Evolutionary conservation across 2,113 vertebrate genomes (phyloP), one percentile per base, ranked within the genome.

Genomic region (Hydrochoerus hydrochaeris): DNA sequence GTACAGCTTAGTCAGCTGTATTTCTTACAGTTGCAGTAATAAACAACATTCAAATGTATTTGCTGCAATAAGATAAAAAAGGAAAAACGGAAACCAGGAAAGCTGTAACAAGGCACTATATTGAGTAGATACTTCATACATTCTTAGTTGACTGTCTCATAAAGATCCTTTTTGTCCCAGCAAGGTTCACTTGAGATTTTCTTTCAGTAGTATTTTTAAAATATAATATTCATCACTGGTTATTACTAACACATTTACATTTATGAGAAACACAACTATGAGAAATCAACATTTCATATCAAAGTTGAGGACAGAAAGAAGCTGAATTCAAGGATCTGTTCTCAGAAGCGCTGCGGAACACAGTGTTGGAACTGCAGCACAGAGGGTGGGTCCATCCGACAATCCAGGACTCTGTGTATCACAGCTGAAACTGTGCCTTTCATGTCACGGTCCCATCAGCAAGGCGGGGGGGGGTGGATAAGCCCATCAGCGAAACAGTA

Each of bases 401-500:
- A 98, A 97, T 96, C 57, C 71, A 38, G 65, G 95, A 75, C 91
- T 93, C 84, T 96, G 49, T 91, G 69, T 97, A 67, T 81, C 97
- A 89, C 84, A 97, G 95, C 46, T 97, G 94, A 97, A 98, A 95
- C 7, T 46, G 46, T 46, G 94, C 88, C 82, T 98, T 94, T 91
- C 71, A 17, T 97, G 98, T 98, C 85, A 80, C 32, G 93, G 90
- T 95, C 69, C 63, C 87, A 90, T 97, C 97, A 96, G 96, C 97
- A 94, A 92, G 95, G 90, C 82, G 81, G 88, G 46, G 73, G 77
- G 67, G 77, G 91, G 80, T 91, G 88, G 95, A 97, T 97, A 98
- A 98, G 90, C 82, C 41, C 96, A 95, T 87, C 96, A 96, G 87
- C 98, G 91, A 98, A 98, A 97, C 80, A 97, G 88, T 97, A 97